Base-by-base conservation (phyloP, 2,888 invertebrate species). In the Pinctada fucata region DNA sequence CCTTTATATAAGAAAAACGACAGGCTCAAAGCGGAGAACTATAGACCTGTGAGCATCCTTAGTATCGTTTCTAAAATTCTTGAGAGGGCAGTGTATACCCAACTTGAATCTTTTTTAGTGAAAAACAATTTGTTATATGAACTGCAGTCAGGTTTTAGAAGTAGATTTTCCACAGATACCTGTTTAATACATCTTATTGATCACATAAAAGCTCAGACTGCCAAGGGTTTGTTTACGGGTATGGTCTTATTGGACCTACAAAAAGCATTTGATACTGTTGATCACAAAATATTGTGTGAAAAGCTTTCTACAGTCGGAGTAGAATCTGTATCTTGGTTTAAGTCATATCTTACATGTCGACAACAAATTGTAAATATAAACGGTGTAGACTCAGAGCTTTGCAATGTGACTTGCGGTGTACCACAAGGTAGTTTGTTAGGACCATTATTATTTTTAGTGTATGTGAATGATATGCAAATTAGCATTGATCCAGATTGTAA, bases 11-110 rank as follows among this genome's bases (percentile, higher is more conserved):
- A 82, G 68, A 81, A 84, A 72, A 79, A 68, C 64, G 63, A 69
- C 66, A 75, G 51, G 8, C 65, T 75, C 10, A 70, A 79, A 4
- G 71, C 75, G 10, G 80, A 77, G n/a, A 80, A 80, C 64, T 83
- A 82, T 52, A 76, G 84, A 76, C 82, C 79, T n/a, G 82, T 82
- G 3, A 80, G 80, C 47, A 82, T 82, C 16, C 73, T 81, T 31
- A 66, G 69, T 69, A 79, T 76, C 68, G 79, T 79, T 13, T 84
- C 78, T n/a, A 81, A 81, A 68, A 72, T 82, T 8, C 76, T 77
- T 63, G 77, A 81, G 71, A 80, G 65, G 52, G 70, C 78, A n/a
- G 58, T 58, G 13, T 58, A 58, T 58, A 58, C 6, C 8, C 76
- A 80, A 64, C 52, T 82, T 3, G 76, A 76, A 72, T 48, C 58